These are phyloP conservation scores for Aphrocallistes beatrix DNA, from an alignment of 37 sponge, comb jelly and placozoan species.

Conservation along the genomic window DNA sequence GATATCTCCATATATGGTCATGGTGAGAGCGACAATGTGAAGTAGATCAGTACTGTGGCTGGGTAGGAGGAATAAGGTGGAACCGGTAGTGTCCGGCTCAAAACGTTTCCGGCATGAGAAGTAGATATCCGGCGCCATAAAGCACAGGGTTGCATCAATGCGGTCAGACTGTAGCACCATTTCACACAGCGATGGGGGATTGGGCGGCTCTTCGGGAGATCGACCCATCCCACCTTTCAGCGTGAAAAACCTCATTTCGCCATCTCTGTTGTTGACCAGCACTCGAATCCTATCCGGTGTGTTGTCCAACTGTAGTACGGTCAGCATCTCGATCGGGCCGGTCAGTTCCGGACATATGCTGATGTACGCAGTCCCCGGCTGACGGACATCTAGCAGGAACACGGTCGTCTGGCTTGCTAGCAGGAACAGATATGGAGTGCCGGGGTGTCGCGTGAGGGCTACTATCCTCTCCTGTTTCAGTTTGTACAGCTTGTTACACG, in stretches of 20 bases:
- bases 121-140: neutral
- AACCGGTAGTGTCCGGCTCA: neutral
- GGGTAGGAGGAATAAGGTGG: neutral
- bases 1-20: neutral
- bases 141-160: neutral
- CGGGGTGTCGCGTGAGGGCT: neutral
- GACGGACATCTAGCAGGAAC: neutral
- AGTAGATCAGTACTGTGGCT: neutral
- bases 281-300: neutral
- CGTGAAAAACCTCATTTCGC: neutral
- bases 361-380: neutral
- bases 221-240: neutral
- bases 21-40: neutral
- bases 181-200: neutral
- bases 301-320: neutral
- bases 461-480: neutral
- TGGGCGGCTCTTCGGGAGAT: neutral
- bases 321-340: neutral
- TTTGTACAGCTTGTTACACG: neutral
- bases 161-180: neutral
- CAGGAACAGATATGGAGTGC: neutral
- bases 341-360: neutral
- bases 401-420: neutral
- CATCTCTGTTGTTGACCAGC: conserved; percentile 5
- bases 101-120: neutral